These are phyloP conservation scores for Scleropages formosus DNA, from an alignment of 2,797 vertebrate species.

Conservation along the genomic window DNA sequence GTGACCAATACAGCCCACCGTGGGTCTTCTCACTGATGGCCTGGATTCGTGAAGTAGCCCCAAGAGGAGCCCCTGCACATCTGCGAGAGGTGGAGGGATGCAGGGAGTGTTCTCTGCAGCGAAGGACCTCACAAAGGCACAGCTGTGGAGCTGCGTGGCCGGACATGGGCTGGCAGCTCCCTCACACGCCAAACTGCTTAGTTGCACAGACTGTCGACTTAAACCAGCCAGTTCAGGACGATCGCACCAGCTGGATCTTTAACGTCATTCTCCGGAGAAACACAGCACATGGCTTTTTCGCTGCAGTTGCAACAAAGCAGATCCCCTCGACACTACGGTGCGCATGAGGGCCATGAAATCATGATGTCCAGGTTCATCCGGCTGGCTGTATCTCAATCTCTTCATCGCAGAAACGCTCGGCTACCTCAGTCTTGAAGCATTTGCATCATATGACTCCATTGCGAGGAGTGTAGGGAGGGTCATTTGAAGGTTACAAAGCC, in stretches of 20 bases:
- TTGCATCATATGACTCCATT: no score
- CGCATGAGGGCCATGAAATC: no score
- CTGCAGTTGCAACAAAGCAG: background rate
- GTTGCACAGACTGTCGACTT: slow-evolving; percentile 40
- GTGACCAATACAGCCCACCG: no score
- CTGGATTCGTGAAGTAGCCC: no score
- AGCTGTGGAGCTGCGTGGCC: slow-evolving; percentile 1
- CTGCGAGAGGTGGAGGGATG: no score
- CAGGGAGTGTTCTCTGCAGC: background rate
- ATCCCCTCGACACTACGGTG: no score
- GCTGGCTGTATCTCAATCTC: background rate
- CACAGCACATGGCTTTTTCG: slow-evolving; percentile 41
- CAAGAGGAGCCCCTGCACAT: no score
- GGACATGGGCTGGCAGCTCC: background rate
- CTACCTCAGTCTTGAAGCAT: background rate
- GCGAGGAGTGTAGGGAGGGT: no score
- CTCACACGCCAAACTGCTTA: slow-evolving; percentile 24
- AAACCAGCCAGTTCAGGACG: slow-evolving; percentile 32
- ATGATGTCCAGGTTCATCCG: background rate
- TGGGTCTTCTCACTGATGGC: no score
- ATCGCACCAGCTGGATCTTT: slow-evolving; percentile 38
- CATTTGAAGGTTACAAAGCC: no score
- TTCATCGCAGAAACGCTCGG: background rate
- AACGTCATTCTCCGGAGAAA: slow-evolving; percentile 31
- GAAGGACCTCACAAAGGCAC: background rate